Base-by-base conservation (phyloP, 2,113 vertebrate species). In the Lagopus leucura region DNA sequence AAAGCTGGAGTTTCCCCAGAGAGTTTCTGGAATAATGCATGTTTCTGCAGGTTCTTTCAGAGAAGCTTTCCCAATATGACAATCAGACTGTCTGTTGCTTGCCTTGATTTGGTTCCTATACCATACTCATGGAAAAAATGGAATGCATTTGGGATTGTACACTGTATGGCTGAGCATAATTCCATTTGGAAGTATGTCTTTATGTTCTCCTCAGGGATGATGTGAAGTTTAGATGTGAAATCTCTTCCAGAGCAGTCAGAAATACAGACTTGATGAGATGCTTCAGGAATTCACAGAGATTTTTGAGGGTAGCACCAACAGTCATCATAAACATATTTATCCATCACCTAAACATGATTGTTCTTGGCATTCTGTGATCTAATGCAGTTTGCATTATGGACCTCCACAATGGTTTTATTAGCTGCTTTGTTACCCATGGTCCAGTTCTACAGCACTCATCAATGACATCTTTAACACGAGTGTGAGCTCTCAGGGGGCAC, bases 241-340 rank as follows among this genome's bases (percentile, higher is more conserved):
- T 72, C 71, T 27, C 25, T 93, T 71, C 80, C 80, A 86, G 86
- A 69, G 28, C 8, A 69, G 34, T 82, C 50, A 61, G 52, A 86
- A 94, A 77, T 81, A 61, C 45, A 71, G 18, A 76, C 85, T 95
- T 93, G 92, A 88, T 64, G 63, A 91, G 92, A 80, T 43, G 43
- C 30, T 83, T 78, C 21, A 55, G 64, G 90, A 74, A 94, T 93
- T 86, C 79, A 28, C 24, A 61, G 73, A 89, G 42, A 63, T 82
- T 91, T 88, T 93, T 90, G 79, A 93, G 43, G 36, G 25, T 25
- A 86, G 40, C 80, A 87, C 42, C 28, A 70, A 76, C 54, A 88
- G 55, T 80, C 8, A 11, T 74, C 94, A 85, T 32, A 77, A 94
- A 64, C 83, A 74, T 74, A 80, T 93, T 77, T 93, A 64, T 73